phyloP scores from a whole-genome alignment of 2,888 invertebrate species.

The Bombyx huttoni region DNA sequence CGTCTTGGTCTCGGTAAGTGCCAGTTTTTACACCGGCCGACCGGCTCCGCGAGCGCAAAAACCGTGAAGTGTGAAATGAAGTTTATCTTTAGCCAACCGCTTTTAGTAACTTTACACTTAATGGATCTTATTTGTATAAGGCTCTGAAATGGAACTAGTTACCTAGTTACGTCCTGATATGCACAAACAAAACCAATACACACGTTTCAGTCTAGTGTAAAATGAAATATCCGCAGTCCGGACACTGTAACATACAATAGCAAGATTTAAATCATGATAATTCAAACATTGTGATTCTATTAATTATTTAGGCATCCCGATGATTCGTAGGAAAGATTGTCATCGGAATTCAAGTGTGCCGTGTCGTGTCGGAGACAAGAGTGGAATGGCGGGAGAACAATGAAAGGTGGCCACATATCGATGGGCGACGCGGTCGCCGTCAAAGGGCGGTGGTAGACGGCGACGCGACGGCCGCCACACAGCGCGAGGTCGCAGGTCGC shows the following conservation, averaged over 20 bases:
- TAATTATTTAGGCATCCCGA: too few species aligned
- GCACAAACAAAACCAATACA: too few species aligned
- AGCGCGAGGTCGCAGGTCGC: conserved; percentile 52
- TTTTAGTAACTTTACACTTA: not conserved
- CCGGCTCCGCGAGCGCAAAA: not conserved
- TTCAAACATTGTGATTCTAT: too few species aligned
- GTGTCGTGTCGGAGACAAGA: not conserved
- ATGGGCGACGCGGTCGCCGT: conserved; percentile 11
- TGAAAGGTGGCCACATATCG: conserved; percentile 16
- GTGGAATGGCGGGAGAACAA: conserved; percentile 8
- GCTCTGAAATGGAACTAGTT: not conserved
- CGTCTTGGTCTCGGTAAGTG: not conserved
- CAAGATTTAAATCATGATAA: too few species aligned
- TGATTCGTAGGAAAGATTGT: not conserved
- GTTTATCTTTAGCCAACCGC: not conserved
- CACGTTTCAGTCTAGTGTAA: too few species aligned
- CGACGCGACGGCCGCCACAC: conserved; percentile 32
- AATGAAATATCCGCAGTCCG: too few species aligned
- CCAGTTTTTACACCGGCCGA: not conserved
- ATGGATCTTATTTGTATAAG: not conserved
- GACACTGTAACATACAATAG: too few species aligned
- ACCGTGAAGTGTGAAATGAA: conserved; percentile 4
- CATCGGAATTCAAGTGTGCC: not conserved
- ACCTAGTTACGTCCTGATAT: not conserved
- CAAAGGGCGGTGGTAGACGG: conserved; percentile 16